Conservation (phyloP, 2,888 invertebrate species). For the Leucoma salicis region DNA sequence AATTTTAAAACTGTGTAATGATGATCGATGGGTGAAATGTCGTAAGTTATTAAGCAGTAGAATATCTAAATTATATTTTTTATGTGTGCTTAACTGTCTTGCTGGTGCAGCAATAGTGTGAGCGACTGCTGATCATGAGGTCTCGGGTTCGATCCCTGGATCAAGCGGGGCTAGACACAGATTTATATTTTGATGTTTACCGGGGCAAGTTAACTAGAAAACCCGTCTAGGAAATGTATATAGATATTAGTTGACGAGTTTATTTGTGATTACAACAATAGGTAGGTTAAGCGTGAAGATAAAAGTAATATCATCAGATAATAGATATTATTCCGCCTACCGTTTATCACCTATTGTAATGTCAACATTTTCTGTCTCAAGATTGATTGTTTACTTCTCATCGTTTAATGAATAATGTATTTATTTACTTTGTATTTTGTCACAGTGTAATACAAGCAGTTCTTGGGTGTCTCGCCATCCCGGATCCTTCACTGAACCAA, state of each 20-base stretch:
- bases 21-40: too few relatives aligned
- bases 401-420: slow-evolving; percentile 1
- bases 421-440: neutral
- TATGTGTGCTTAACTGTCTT: too few relatives aligned
- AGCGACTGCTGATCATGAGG: too few relatives aligned
- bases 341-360: neutral
- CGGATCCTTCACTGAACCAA: slow-evolving; percentile 85
- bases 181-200: too few relatives aligned
- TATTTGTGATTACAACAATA: neutral
- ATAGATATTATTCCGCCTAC: neutral
- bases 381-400: slow-evolving; percentile 1
- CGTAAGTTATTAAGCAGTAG: too few relatives aligned
- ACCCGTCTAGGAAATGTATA: neutral
- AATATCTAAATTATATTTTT: too few relatives aligned
- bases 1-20: too few relatives aligned
- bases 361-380: neutral
- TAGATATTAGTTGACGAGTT: neutral
- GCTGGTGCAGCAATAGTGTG: too few relatives aligned
- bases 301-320: neutral
- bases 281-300: neutral
- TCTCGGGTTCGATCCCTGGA: too few relatives aligned
- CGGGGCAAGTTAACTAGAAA: neutral
- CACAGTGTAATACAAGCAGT: slow-evolving; percentile 88
- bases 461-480: slow-evolving; percentile 86
- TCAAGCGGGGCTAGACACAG: too few relatives aligned